Evolutionary conservation across 2,797 vertebrate genomes (phyloP).

Genomic region (Artibeus jamaicensis): DNA sequence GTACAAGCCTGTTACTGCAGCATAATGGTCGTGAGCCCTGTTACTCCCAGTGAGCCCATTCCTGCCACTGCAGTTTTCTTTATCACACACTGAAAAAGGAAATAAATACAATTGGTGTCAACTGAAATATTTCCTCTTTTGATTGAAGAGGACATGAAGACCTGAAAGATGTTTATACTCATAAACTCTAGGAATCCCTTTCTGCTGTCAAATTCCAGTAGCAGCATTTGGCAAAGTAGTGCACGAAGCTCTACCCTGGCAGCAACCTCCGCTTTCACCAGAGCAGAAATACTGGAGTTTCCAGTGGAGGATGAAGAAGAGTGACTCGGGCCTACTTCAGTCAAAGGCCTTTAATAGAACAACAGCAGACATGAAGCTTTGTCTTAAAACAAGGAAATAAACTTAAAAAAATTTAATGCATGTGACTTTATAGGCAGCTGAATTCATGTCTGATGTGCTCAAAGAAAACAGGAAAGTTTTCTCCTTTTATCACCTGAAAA

Average conservation of each 20-base stretch:
- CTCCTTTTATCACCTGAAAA: background rate
- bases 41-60: background rate
- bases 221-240: background rate
- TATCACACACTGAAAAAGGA: background rate
- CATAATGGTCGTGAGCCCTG: background rate
- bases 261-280: fast-evolving
- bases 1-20: background rate
- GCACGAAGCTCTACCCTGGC: background rate
- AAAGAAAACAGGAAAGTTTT: background rate
- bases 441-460: background rate
- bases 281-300: background rate
- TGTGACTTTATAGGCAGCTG: background rate
- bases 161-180: background rate
- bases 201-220: background rate
- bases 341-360: background rate
- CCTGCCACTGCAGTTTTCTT: background rate
- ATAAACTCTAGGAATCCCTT: background rate
- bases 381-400: background rate
- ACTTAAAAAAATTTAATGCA: background rate
- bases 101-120: background rate
- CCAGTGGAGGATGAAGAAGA: background rate
- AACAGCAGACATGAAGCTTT: background rate
- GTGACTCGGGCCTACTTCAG: background rate
- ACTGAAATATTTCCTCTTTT: slow-evolving; percentile 1
- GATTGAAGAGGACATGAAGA: background rate